These are phyloP conservation scores for Enteromius paludinosus DNA, from an alignment of 2,797 vertebrate species.

Conservation along the genomic window DNA sequence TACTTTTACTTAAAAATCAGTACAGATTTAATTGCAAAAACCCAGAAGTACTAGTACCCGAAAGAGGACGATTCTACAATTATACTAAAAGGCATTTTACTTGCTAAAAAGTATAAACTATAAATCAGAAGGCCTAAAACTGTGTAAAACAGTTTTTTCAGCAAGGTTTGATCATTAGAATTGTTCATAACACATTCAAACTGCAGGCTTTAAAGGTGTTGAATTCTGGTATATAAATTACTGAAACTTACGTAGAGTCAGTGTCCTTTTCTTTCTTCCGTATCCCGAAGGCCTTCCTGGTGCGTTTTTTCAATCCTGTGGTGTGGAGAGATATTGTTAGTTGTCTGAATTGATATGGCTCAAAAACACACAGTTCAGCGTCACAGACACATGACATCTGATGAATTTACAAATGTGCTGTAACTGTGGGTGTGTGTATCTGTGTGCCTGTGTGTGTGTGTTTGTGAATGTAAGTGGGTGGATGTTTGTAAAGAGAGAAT, in stretches of 20 bases:
- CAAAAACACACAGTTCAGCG: not conserved
- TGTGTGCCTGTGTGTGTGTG: not conserved
- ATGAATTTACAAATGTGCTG: not conserved
- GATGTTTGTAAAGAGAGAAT: conserved; percentile 6
- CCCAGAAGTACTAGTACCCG: not conserved
- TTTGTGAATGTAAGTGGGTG: not conserved
- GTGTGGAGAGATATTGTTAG: conserved; percentile 47
- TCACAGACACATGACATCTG: not conserved
- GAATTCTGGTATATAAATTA: not conserved
- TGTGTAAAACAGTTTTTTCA: not conserved
- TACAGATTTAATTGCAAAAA: not conserved
- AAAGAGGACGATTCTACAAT: not conserved
- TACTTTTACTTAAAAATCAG: not conserved
- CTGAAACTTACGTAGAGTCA: conserved; percentile 90
- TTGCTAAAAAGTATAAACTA: not conserved
- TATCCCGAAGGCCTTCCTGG: conserved; percentile 99
- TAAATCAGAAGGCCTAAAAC: not conserved
- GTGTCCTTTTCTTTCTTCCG: conserved; percentile 99
- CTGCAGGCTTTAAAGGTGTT: not conserved
- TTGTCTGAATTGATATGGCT: not conserved
- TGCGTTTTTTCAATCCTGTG: conserved; percentile 98
- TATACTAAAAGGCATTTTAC: not conserved
- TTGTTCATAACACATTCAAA: not conserved
- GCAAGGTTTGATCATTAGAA: not conserved
- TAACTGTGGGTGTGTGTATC: conserved; percentile 4